A percentile compares a stretch with the other conserved stretches of the same genome.
Evolutionary conservation across 2,797 vertebrate genomes (phyloP).

Genomic region (Triplophysa yarkandensis): DNA sequence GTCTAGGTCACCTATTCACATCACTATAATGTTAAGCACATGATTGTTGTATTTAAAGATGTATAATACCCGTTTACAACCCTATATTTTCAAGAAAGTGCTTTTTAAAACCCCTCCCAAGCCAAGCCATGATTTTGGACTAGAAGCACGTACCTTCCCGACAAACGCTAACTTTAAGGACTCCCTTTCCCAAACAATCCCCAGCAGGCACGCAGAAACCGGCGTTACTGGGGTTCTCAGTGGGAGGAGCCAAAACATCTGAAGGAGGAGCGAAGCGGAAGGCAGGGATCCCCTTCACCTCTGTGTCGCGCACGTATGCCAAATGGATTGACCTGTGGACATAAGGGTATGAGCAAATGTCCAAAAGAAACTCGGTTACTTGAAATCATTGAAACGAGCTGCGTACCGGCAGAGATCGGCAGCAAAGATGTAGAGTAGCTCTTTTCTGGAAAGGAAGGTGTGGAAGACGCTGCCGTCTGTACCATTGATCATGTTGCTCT

Average conservation of each 20-base stretch:
- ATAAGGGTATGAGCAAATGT: background rate
- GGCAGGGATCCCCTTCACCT: slow-evolving; percentile 81
- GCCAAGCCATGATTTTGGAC: background rate
- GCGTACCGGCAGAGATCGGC: slow-evolving; percentile 82
- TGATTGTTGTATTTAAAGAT: background rate
- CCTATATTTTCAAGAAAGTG: background rate
- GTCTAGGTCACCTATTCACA: background rate
- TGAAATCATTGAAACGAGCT: background rate
- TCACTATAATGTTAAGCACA: background rate
- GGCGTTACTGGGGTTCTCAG: slow-evolving; percentile 74
- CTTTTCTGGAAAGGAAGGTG: slow-evolving; percentile 77
- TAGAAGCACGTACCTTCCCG: slow-evolving; percentile 71
- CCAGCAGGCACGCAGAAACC: slow-evolving; percentile 81
- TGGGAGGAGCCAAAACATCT: slow-evolving; percentile 77
- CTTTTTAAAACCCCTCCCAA: background rate
- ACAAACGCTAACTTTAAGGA: slow-evolving; percentile 84
- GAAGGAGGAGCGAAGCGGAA: slow-evolving; percentile 78
- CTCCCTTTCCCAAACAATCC: slow-evolving; percentile 79
- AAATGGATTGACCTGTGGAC: slow-evolving; percentile 77
- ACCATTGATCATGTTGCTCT: slow-evolving; percentile 87
- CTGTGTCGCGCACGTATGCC: slow-evolving; percentile 74
- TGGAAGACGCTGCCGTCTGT: slow-evolving; percentile 82
- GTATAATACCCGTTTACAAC: background rate
- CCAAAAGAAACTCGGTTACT: too few relatives aligned
- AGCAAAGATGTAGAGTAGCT: slow-evolving; percentile 83